Base-by-base conservation (phyloP, 2,888 invertebrate genomes). In the Lucinisca nassula region DNA sequence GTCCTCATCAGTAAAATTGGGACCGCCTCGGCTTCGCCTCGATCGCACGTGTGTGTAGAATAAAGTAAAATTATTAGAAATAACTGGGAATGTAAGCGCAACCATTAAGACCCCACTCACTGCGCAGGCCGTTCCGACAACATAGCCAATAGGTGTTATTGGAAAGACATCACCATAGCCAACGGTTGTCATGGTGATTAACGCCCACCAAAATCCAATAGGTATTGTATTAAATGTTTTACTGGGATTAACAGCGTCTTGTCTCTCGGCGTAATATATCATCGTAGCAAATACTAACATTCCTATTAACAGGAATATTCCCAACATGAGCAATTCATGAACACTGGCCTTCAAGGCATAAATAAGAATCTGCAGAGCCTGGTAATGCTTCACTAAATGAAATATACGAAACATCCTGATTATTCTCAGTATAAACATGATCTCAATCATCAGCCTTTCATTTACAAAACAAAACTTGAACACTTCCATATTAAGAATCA, bases 311-410 rank as follows among this genome's bases (percentile, higher is more conserved):
- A 96, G 93, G 84, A 96, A 96, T 86, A 96, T 95, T 82, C 94
- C 94, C 35, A 96, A 90, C 95, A 96, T 95, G 72, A 95, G 91
- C 76, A 96, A 91, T 88, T 96, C 96, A 89, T 96, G 95, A 87
- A 96, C 95, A 79, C 96, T 96, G 24, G 96, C 96, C 83, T 95
- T 95, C 79, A 96, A 95, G 21, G 96, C 96, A 88, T 96, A 96
- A 45, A 96, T 96, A 55, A 96, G 93, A 85, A 96, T 96, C 89
- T 96, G 96, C 21, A 96, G 92, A 14, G 96, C 97, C 85, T 96
- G 96, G 88, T 96, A 96, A 91, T 96, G 96, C 89, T 96, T 96
- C 21, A 96, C 96, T 77, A 97, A 91, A 88, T 97, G 96, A 94
- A 97, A 96, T 58, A 97, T 96, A 27, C 97, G 94, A 85, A 97